Percentiles rank a stretch among this genome's conserved stretches.
Conservation (phyloP, 2,888 invertebrate species). For the Drosophila multiciliata region DNA sequence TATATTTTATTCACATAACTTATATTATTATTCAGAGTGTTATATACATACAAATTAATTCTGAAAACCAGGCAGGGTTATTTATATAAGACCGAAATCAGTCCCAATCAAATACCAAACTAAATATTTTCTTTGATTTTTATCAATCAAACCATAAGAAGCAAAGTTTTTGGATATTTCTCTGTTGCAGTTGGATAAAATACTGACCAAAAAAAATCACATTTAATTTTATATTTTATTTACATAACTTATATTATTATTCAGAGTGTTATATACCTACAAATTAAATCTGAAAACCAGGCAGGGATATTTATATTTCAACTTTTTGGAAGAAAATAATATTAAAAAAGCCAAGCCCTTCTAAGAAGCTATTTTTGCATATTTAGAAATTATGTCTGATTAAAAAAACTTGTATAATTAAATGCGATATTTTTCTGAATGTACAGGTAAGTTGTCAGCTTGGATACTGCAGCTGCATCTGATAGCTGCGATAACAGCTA, state of each 20-base stretch:
- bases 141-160: neutral
- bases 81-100: neutral
- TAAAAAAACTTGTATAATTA: neutral
- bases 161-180: neutral
- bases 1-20: too few species aligned
- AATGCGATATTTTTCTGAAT: neutral
- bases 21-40: too few species aligned
- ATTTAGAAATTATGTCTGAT: neutral
- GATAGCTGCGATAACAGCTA: neutral
- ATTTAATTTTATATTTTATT: too few species aligned
- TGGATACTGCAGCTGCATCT: neutral
- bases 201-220: neutral
- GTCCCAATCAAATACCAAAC: neutral
- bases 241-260: too few species aligned
- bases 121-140: neutral
- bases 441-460: neutral
- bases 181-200: neutral
- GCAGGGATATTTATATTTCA: neutral
- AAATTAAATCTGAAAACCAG: too few species aligned
- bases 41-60: too few species aligned
- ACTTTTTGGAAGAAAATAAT: neutral
- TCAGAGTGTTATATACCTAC: too few species aligned
- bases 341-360: neutral
- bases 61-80: too few species aligned
- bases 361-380: neutral